phyloP scores from a whole-genome alignment of 2,888 invertebrate species.

The Dynastes maya region DNA sequence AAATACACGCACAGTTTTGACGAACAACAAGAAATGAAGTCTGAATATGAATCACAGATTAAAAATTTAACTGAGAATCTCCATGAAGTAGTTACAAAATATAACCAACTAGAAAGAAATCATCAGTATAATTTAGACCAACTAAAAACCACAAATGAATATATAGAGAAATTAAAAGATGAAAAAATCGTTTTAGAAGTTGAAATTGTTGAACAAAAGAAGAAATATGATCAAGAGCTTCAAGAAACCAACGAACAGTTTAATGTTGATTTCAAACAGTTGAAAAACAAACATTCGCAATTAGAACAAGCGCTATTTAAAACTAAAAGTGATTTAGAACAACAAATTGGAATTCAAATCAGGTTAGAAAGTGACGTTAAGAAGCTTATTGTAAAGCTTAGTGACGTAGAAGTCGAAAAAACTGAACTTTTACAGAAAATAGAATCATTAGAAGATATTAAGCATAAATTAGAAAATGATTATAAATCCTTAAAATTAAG shows the following conservation, averaged over 20 bases:
- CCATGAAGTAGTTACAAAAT: slow-evolving; percentile 55
- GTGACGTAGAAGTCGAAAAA: slow-evolving; percentile 47
- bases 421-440: slow-evolving; percentile 40
- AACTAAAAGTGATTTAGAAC: slow-evolving; percentile 56
- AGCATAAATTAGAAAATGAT: slow-evolving; percentile 39
- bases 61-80: slow-evolving; percentile 57
- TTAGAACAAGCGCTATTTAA: slow-evolving; percentile 50
- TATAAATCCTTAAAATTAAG: slow-evolving; percentile 38
- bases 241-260: slow-evolving; percentile 50
- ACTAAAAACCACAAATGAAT: slow-evolving; percentile 38
- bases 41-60: slow-evolving; percentile 55
- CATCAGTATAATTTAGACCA: slow-evolving; percentile 42
- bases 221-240: slow-evolving; percentile 52
- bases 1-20: slow-evolving; percentile 56
- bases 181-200: slow-evolving; percentile 51
- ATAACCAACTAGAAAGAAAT: slow-evolving; percentile 53
- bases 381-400: slow-evolving; percentile 39
- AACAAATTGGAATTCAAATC: slow-evolving; percentile 45
- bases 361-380: slow-evolving; percentile 50
- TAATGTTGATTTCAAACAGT: slow-evolving; percentile 43
- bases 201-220: slow-evolving; percentile 51
- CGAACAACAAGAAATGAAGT: slow-evolving; percentile 54
- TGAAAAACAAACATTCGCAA: slow-evolving; percentile 41
- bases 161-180: slow-evolving; percentile 45
- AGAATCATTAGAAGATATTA: slow-evolving; percentile 33